Evolutionary conservation across 2,797 vertebrate species (phyloP).

Genomic region (Hyperoplus lanceolatus): DNA sequence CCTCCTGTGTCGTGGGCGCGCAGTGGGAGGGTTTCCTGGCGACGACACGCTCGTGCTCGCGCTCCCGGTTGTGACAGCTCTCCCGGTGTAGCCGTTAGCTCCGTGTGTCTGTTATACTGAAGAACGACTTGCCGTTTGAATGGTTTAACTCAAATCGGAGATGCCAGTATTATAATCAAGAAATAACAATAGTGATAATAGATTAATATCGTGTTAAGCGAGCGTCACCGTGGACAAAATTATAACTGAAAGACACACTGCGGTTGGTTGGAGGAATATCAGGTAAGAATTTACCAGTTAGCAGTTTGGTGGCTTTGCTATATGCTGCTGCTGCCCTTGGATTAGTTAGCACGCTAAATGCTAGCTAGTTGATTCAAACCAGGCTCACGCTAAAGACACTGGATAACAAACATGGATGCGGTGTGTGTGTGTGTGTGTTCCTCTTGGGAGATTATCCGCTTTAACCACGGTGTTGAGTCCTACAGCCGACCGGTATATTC

Average conservation of each 20-base stretch:
- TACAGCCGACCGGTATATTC: conserved; percentile 50
- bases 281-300: conserved; percentile 60
- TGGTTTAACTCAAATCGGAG: conserved; percentile 46
- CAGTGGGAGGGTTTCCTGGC: conserved; percentile 39
- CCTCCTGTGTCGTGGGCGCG: conserved; percentile 34
- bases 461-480: conserved; percentile 56
- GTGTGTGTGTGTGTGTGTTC: conserved; percentile 28
- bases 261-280: not conserved
- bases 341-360: conserved; percentile 75
- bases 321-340: conserved; percentile 63
- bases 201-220: not conserved
- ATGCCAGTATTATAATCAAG: conserved; percentile 56
- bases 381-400: not conserved
- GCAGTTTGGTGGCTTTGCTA: not conserved
- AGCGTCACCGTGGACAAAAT: no score
- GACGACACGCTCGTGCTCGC: not conserved
- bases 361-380: conserved; percentile 56
- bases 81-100: conserved; percentile 52
- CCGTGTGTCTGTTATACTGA: not conserved
- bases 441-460: conserved; percentile 77
- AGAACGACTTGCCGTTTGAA: conserved; percentile 34
- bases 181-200: not conserved
- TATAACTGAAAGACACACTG: not conserved
- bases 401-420: conserved; percentile 78
- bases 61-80: conserved; percentile 63